Evolutionary conservation across 2,797 vertebrate genomes (phyloP), one percentile per base, ranked within the genome.

Genomic region (Champsocephalus esox): DNA sequence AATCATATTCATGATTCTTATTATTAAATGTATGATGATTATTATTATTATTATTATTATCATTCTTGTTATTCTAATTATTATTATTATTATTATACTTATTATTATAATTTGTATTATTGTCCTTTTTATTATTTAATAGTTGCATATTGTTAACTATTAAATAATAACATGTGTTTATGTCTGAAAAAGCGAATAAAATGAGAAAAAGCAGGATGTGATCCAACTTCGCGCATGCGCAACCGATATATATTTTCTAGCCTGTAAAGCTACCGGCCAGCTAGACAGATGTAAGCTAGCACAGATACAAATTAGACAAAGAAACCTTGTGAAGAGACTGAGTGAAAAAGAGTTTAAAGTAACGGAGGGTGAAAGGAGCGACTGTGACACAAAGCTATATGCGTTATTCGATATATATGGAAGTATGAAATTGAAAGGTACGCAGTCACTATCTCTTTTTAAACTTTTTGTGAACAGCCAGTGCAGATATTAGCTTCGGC

Each of bases 391-490:
- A 80, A 84, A 92, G 87, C 91, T 81, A 74, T 34, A 92, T 88
- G 71, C 79, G 73, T 87, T 86, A 83, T 74, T 83, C 86, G 74
- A 86, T 80, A 85, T 76, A 88, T 87, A 81, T 87, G 92, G 92
- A 93, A 94, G 91, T 91, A 93, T 95, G 92, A 90, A 93, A 89
- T 77, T 89, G 77, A 94, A 94, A 95, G 94, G 94, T 95, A 94
- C 73, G 93, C 91, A 84, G 71, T 75, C 71, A 87, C 73, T 80
- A 70, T 72, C 73, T 92, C 80, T 92, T 93, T 94, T 93, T 92
- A 88, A 93, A 89, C 88, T 93, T 92, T 93, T 93, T 91, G 86
- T 79, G 59, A 89, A 84, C 88, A 88, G 87, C 46, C 75, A 79
- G 81, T 90, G 80, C 55, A 88, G 85, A 82, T 63, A 85, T 89